Percentiles rank a stretch among this genome's conserved stretches.
These are phyloP conservation scores for Callospermophilus lateralis DNA, from an alignment of 2,113 vertebrate genomes.

Conservation along the genomic window DNA sequence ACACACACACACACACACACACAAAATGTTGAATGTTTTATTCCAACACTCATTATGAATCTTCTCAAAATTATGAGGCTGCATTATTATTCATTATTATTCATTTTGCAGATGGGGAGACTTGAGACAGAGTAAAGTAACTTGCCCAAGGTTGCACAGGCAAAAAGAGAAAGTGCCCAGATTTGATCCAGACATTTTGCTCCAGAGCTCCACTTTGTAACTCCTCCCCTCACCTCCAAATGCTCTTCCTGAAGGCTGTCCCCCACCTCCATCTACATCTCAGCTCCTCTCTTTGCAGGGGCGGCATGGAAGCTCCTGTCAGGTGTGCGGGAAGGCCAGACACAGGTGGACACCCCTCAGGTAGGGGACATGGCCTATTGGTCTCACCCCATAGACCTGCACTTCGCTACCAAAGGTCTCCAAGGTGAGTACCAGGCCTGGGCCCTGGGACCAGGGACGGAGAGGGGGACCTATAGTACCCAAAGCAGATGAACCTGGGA, in stretches of 20 bases:
- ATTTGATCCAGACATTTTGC: background rate
- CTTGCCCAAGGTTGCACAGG: background rate
- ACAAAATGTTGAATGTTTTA: background rate
- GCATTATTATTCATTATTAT: background rate
- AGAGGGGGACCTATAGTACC: background rate
- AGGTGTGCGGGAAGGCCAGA: conserved; percentile 93
- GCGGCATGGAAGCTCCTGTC: conserved; percentile 94
- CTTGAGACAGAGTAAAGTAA: background rate
- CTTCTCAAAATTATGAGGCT: background rate
- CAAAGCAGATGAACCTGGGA: background rate
- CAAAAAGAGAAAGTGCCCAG: background rate
- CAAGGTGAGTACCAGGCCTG: conserved; percentile 87
- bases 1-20: too few relatives aligned
- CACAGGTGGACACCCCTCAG: conserved; percentile 94
- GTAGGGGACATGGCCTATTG: conserved; percentile 92
- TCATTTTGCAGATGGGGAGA: background rate
- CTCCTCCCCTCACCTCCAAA: background rate
- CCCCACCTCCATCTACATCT: background rate
- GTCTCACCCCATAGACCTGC: conserved; percentile 95
- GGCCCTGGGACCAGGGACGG: background rate
- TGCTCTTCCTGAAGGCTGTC: background rate
- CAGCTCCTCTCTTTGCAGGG: conserved; percentile 82
- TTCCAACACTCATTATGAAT: background rate
- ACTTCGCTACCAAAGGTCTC: conserved; percentile 94
- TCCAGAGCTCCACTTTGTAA: background rate